These are phyloP conservation scores for Stercorarius parasiticus DNA, from an alignment of 2,113 vertebrate genomes.

Conservation along the genomic window DNA sequence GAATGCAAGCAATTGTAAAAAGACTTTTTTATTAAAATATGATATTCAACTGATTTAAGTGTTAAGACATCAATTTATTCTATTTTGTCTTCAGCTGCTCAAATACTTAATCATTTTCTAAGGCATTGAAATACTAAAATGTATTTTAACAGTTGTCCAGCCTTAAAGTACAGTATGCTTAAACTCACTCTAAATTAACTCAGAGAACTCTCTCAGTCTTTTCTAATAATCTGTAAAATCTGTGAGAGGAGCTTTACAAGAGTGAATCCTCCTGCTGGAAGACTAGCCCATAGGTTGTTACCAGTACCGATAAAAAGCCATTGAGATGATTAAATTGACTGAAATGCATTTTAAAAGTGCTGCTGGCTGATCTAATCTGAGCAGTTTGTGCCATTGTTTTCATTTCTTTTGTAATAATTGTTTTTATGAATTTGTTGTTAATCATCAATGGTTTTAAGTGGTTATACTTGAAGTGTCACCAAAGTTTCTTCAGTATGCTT, in stretches of 20 bases:
- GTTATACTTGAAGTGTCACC: background rate
- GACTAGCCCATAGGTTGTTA: background rate
- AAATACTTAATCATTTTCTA: background rate
- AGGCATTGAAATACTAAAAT: background rate
- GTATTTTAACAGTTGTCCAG: background rate
- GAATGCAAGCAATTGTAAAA: background rate
- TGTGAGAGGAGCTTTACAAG: background rate
- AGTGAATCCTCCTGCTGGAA: background rate
- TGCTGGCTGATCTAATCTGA: slow-evolving; percentile 5
- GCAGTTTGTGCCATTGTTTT: background rate
- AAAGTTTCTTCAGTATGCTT: background rate
- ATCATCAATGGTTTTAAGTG: background rate
- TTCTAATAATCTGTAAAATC: background rate
- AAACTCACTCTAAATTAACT: background rate
- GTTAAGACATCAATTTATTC: background rate
- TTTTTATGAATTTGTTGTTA: slow-evolving; percentile 43
- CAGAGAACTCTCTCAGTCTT: background rate
- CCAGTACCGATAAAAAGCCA: background rate
- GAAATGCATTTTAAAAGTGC: background rate
- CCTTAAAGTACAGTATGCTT: background rate
- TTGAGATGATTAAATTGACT: slow-evolving; percentile 21
- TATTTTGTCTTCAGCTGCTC: background rate
- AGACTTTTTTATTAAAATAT: background rate
- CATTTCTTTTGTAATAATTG: slow-evolving; percentile 14
- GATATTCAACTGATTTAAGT: background rate